phyloP scores from a whole-genome alignment of 1,140 invertebrate genomes.

The Ooceraea biroi region DNA sequence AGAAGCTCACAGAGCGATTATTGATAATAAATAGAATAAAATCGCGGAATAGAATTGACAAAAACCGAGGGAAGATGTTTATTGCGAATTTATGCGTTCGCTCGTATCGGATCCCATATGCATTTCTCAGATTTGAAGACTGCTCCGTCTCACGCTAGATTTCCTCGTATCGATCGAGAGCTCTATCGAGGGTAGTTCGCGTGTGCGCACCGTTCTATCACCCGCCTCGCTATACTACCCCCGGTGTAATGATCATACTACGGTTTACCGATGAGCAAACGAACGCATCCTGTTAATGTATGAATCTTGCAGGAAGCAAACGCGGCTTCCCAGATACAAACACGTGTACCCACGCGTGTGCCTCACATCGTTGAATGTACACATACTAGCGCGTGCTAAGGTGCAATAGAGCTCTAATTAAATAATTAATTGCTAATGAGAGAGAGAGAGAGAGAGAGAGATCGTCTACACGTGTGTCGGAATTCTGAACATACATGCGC shows the following conservation, averaged over 20 bases:
- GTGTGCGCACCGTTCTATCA: constrained; percentile 53
- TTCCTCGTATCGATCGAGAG: constrained; percentile 40
- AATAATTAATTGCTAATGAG: constrained; percentile 65
- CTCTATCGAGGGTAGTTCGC: constrained; percentile 27
- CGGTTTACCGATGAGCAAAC: constrained; percentile 67
- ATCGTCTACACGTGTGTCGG: constrained; percentile 7
- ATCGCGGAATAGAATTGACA: no score
- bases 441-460: constrained; percentile 15
- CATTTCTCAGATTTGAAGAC: constrained; percentile 7
- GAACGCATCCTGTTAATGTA: constrained; percentile 65
- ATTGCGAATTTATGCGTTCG: neutral
- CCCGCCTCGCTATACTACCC: neutral
- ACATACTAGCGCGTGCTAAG: constrained; percentile 8
- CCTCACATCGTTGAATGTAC: neutral
- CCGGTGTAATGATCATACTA: constrained; percentile 51
- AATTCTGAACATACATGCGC: constrained; percentile 2
- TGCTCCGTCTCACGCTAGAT: constrained; percentile 32
- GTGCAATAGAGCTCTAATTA: constrained; percentile 54
- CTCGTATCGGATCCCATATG: neutral
- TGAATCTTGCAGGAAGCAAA: constrained; percentile 65
- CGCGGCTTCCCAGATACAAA: constrained; percentile 50
- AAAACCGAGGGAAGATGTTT: neutral
- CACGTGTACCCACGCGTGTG: constrained; percentile 22
- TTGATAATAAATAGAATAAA: neutral
- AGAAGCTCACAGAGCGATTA: neutral